Base-by-base conservation (phyloP, 2,797 vertebrate species). In the Mastacembelus armatus region DNA sequence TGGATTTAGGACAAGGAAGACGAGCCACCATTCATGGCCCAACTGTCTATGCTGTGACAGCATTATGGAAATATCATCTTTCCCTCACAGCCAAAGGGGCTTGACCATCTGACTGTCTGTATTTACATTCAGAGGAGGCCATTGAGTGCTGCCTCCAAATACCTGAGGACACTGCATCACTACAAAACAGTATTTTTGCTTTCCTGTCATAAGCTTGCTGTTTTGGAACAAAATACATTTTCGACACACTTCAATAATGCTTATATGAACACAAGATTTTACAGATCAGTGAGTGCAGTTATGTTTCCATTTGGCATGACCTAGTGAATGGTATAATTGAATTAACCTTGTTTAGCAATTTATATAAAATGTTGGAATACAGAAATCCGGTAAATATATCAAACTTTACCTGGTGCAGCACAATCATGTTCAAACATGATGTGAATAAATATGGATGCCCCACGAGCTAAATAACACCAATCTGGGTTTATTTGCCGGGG, bases 41-140 rank as follows among this genome's bases (percentile, higher is more conserved):
- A 26, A 54, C 68, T 78, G 77, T 67, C 66, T 56, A 66, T 88
- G 87, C 90, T 85, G 82, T 81, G 81, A 90, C 87, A 83, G 87
- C 85, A 87, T 89, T 91, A 91, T 89, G 87, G 81, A 92, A 92
- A 93, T 92, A 86, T 86, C 59, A 85, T 85, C 63, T 83, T 74
- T 84, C 78, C 71, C 65, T 68, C 26, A 7, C 63, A 74, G 84
- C 74, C 80, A 66, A 71, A 85, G 73, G 65, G 84, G 86, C 84
- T 78, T 80, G 85, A 89, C 89, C 80, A 51, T 71, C 76, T 76
- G 71, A 84, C 73, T 67, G 79, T 35, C 54, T 61, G 52, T 74
- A 88, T 91, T 91, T 82, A 88, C 77, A 91, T 91, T 88, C 90
- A 84, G 57, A 62, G 75, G 42, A 79, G 81, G 51, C 36, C 73